Base-by-base conservation (phyloP, 2,888 invertebrate genomes). In the Ellobium chinense region DNA sequence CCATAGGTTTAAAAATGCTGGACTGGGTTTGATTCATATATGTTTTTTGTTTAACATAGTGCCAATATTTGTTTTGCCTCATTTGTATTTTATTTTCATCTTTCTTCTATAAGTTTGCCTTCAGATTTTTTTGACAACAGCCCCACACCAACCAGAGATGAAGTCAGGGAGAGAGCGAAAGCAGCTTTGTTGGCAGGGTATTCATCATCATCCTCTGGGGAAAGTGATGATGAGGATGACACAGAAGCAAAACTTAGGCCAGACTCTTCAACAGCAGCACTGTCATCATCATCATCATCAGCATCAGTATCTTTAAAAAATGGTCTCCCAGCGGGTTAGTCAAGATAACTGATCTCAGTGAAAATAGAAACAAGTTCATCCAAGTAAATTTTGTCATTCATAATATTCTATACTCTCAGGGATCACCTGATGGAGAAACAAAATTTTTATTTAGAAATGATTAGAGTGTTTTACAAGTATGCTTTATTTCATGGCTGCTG, bases 131-230 rank as follows among this genome's bases (percentile, higher is more conserved):
- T 39, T 74, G 74, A 66, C 31, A 69, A n/a, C 24, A 37, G 37
- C n/a, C 34, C 62, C 24, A 31, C 31, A 27, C 21, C 27, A 0
- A 34, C 62, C 5, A 58, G 29, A 34, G 56, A 18, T 58, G 69
- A 69, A 24, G 56, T 63, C 21, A 80, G 68, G 39, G 80, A 80
- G 39, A 63, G 76, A 60, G 77, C 77, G 24, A 81, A 72, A 62
- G 75, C 78, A 69, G 75, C 83, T 21, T 75, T 75, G 2, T 46
- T 83, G 39, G 81, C 83, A 60, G 81, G 78, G 2, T 83, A 83
- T 63, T 81, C 83, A 24, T 83, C 83, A 24, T 82, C 81, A 58
- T 68, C 75, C 9, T 62, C 62, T 21, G 56, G 36, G 18, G 56
- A 27, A 18, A 75, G 76, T n/a, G 75, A 70, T 34, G 75, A 70